phyloP scores from a whole-genome alignment of 2,888 invertebrate species.

The Latheticus oryzae region DNA sequence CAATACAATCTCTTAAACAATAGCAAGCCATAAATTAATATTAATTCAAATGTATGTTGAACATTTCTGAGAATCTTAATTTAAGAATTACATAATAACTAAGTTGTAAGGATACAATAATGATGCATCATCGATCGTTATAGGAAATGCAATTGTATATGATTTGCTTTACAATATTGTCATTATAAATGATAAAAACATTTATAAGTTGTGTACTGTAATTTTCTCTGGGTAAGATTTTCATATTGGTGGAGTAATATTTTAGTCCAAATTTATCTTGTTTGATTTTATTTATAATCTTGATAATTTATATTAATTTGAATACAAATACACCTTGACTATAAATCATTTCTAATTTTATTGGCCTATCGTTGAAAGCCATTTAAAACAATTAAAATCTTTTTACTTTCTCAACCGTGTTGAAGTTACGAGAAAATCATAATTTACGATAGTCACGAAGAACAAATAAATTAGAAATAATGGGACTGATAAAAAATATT shows the following conservation, averaged over 20 bases:
- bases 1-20: constrained; percentile 5
- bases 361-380: constrained; percentile 19
- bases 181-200: constrained; percentile 24
- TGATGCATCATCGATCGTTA: constrained; percentile 20
- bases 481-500: constrained; percentile 33
- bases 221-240: constrained; percentile 21
- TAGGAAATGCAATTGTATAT: constrained; percentile 32
- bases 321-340: constrained; percentile 6
- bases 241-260: constrained; percentile 17
- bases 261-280: constrained; percentile 8
- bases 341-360: constrained; percentile 18
- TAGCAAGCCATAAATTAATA: constrained; percentile 11
- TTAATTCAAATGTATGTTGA: constrained; percentile 7
- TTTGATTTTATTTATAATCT: constrained; percentile 7
- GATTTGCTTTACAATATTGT: constrained; percentile 16
- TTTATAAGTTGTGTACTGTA: constrained; percentile 18
- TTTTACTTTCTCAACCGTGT: constrained; percentile 19
- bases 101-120: constrained; percentile 16
- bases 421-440: constrained; percentile 20
- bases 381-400: constrained; percentile 25
- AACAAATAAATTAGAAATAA: constrained; percentile 36
- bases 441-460: constrained; percentile 31
- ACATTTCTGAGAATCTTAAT: constrained; percentile 10
- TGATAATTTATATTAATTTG: constrained; percentile 15
- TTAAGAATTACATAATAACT: constrained; percentile 19